phyloP scores from a whole-genome alignment of 2,888 invertebrate species.

The Aleiodes testaceus region DNA sequence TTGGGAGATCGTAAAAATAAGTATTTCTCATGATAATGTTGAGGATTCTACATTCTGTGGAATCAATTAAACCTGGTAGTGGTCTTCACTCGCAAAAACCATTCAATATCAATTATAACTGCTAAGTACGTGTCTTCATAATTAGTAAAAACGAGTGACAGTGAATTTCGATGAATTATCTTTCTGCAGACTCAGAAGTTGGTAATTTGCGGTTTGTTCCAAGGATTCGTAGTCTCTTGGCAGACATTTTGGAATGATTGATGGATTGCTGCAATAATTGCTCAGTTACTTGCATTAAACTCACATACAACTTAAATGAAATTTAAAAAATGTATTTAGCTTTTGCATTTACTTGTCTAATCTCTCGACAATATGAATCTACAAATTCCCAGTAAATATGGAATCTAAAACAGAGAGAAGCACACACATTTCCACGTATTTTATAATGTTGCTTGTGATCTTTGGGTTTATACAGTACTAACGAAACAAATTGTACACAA shows the following conservation, averaged over 20 bases:
- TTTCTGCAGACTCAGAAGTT: constrained; percentile 6
- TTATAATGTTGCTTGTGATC: constrained; percentile 2
- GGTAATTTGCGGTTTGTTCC: no score
- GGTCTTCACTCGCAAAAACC: no score
- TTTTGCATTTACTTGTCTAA: not conserved
- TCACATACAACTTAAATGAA: not conserved
- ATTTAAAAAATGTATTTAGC: not conserved
- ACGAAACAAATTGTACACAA: not conserved
- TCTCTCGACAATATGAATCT: constrained; percentile 3
- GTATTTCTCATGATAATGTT: no score
- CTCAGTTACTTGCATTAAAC: not conserved
- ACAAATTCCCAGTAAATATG: constrained; percentile 40
- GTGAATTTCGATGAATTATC: constrained; percentile 10
- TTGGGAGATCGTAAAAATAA: no score
- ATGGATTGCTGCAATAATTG: not conserved
- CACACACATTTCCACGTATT: constrained; percentile 8
- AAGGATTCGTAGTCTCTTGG: constrained; percentile 18
- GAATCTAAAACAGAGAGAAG: constrained; percentile 31
- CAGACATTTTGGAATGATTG: constrained; percentile 4
- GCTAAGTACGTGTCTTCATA: no score
- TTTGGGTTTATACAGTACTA: not conserved
- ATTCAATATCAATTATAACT: no score
- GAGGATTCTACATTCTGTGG: no score
- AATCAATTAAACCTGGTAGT: no score
- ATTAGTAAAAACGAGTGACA: not conserved